These are phyloP conservation scores for Chymomyza caudatula DNA, from an alignment of 2,888 invertebrate genomes.

Conservation along the genomic window DNA sequence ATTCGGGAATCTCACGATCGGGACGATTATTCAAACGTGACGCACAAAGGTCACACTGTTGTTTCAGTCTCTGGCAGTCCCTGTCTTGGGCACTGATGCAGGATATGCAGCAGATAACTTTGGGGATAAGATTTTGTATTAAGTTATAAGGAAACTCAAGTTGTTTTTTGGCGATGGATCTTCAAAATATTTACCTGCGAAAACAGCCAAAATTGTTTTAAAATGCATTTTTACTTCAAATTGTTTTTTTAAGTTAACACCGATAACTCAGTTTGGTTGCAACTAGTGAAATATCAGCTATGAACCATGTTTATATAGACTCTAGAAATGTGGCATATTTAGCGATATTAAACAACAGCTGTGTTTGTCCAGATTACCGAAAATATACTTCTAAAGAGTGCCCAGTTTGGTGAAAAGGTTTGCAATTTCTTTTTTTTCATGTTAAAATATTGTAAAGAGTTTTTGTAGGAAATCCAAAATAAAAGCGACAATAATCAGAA, in stretches of 20 bases:
- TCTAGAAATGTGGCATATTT: neutral
- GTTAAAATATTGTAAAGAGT: too few relatives aligned
- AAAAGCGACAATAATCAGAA: too few relatives aligned
- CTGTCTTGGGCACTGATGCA: constrained; percentile 6
- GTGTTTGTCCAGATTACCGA: too few relatives aligned
- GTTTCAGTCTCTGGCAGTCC: constrained; percentile 12
- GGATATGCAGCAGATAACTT: neutral
- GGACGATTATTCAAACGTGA: neutral
- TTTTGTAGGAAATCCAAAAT: too few relatives aligned
- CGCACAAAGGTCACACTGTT: constrained; percentile 11
- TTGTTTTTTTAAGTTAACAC: neutral
- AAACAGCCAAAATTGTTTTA: constrained; percentile 18
- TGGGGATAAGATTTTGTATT: neutral
- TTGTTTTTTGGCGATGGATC: too few relatives aligned
- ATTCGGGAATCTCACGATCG: neutral
- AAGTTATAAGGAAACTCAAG: too few relatives aligned
- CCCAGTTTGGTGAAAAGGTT: too few relatives aligned
- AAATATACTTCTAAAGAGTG: too few relatives aligned
- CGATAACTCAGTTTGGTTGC: neutral
- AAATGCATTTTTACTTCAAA: constrained; percentile 28
- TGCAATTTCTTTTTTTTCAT: too few relatives aligned
- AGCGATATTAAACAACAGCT: neutral
- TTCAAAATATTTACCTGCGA: constrained; percentile 21
- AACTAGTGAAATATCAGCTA: neutral
- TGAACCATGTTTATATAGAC: constrained; percentile 16